Evolutionary conservation across 2,888 invertebrate genomes (phyloP), one percentile per base, ranked within the genome.

Genomic region (Sclerodermus sp.): DNA sequence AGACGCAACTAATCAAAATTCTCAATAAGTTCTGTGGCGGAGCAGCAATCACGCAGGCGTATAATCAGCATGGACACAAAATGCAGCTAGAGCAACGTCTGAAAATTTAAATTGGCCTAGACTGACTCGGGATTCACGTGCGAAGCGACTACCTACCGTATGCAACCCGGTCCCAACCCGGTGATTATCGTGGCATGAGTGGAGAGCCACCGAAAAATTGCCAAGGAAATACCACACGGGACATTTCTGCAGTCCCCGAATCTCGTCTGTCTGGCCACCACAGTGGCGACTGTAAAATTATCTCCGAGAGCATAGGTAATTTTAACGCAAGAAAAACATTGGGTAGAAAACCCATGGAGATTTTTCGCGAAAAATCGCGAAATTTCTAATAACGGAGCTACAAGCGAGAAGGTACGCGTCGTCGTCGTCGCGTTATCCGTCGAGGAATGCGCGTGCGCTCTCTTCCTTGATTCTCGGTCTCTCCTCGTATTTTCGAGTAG

Each of bases 161-260:
- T 30, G 53, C 49, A 52, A 51, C 48, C 51, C 44, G 38, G 45
- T n/a, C n/a, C 23, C 4, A 23, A 57, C 55, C 68, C 67, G 45
- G 60, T 70, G 60, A 67, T 71, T 71, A 71, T 69, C 65, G 44
- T 32, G 48, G 52, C 56, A 62, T 53, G 58, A 62, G 55, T 32
- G 45, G 45, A 23, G 23, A 23, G 68, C 74, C 70, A 75, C 74
- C 68, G 75, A 75, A 74, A 75, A 73, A 74, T 75, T 70, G 67
- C 60, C 66, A 64, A 53, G 59, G 60, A 59, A 64, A 23, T 23
- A 23, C 23, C 62, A 65, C 67, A 53, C 67, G 62, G 62, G 66
- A 65, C 62, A 66, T 63, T 67, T 67, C 67, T 68, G 64, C 62
- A 55, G 57, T 45, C 53, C 23, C 23, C 8, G 23, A 23, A 5